phyloP scores from a whole-genome alignment of 2,797 vertebrate genomes.

The Acipenser transmontanus region DNA sequence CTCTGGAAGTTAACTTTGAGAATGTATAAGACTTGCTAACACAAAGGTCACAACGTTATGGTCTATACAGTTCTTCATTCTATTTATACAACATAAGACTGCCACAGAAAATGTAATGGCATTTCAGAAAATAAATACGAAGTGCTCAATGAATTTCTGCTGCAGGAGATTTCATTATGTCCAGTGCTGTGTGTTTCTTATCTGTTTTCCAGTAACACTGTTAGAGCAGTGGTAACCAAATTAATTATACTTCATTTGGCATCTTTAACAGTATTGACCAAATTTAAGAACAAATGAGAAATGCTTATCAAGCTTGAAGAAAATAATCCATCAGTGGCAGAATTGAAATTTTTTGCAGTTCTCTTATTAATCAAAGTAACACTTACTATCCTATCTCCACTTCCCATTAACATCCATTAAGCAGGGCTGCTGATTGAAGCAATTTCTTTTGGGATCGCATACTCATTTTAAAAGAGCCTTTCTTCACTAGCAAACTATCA shows the following conservation, averaged over 20 bases:
- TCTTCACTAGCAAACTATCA: slow-evolving; percentile 69
- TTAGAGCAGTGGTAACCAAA: slow-evolving; percentile 65
- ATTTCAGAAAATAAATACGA: not conserved
- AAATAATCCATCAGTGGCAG: slow-evolving; percentile 80
- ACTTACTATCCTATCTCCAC: slow-evolving; percentile 82
- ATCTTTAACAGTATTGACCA: slow-evolving; percentile 79
- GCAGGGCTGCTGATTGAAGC: slow-evolving; percentile 77
- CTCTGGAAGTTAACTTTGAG: not conserved
- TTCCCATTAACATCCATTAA: slow-evolving; percentile 83
- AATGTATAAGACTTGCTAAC: not conserved
- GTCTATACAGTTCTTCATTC: not conserved
- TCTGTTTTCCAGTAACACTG: slow-evolving; percentile 61
- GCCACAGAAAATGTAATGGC: not conserved
- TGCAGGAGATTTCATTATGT: slow-evolving; percentile 25
- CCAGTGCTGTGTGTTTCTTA: slow-evolving; percentile 48
- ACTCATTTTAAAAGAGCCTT: slow-evolving; percentile 74
- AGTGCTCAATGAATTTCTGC: slow-evolving; percentile 11
- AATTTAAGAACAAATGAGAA: slow-evolving; percentile 83
- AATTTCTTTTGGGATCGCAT: slow-evolving; percentile 79
- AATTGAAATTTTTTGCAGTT: slow-evolving; percentile 79
- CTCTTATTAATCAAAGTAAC: slow-evolving; percentile 81
- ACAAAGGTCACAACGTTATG: not conserved
- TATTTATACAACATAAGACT: not conserved
- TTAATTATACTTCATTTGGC: slow-evolving; percentile 81
- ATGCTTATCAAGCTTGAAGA: slow-evolving; percentile 81